These are phyloP conservation scores for Mystacornis crossleyi DNA, from an alignment of 2,113 vertebrate genomes.

Conservation along the genomic window DNA sequence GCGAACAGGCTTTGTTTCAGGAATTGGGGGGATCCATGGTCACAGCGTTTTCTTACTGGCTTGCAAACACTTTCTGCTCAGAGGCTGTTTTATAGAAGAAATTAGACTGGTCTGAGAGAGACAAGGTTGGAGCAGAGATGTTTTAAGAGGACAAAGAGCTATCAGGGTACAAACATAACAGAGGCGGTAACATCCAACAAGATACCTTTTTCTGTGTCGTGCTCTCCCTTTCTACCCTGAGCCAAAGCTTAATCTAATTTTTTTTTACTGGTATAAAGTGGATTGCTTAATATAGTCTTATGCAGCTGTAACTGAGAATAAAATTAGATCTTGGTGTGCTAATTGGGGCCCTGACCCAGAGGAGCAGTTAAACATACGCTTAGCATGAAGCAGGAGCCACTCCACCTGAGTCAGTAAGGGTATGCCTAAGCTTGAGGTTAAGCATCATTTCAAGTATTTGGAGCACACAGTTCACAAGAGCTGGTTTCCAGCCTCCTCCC, in stretches of 20 bases:
- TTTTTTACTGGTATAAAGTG: background rate
- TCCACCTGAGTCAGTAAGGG: background rate
- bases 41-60: rapidly evolving
- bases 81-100: background rate
- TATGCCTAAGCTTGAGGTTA: background rate
- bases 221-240: background rate
- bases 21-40: background rate
- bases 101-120: background rate
- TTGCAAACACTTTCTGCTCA: background rate
- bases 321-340: conserved; percentile 39
- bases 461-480: background rate
- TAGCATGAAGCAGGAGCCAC: background rate
- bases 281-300: conserved; percentile 32
- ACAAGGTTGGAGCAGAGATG: background rate
- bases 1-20: background rate
- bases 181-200: background rate
- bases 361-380: background rate
- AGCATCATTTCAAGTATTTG: background rate
- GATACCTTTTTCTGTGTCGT: background rate
- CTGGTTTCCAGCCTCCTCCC: background rate
- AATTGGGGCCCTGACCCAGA: conserved; percentile 20
- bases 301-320: conserved; percentile 13
- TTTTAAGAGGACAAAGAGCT: background rate
- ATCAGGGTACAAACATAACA: background rate
- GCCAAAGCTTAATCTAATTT: background rate